Evolutionary conservation across 2,888 invertebrate genomes (phyloP).

Genomic region (Rotaria sp.): DNA sequence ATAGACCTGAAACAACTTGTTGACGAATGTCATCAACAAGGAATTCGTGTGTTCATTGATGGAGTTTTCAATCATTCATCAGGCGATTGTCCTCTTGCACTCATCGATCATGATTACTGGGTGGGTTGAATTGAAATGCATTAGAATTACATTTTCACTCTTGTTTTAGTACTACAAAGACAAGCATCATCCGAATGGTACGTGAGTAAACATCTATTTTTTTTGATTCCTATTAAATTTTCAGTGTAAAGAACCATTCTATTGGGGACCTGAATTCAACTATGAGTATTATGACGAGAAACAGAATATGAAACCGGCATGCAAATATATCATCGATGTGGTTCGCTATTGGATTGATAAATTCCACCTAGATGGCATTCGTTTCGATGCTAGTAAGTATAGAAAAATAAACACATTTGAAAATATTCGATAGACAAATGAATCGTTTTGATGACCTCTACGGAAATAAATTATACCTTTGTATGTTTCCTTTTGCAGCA

Average conservation of each 20-base stretch:
- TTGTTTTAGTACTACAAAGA: background rate
- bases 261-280: background rate
- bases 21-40: background rate
- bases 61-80: background rate
- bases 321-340: background rate
- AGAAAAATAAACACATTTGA: background rate
- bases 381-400: background rate
- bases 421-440: too few relatives aligned
- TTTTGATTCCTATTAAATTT: too few relatives aligned
- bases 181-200: background rate
- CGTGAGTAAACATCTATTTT: background rate
- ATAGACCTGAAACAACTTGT: background rate
- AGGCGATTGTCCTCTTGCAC: background rate
- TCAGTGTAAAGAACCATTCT: background rate
- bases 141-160: background rate
- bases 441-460: too few relatives aligned
- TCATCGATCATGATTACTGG: background rate
- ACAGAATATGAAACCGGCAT: background rate
- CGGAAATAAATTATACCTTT: too few relatives aligned
- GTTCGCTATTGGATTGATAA: background rate
- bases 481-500: background rate
- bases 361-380: background rate
- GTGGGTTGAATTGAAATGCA: background rate
- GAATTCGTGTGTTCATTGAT: background rate
- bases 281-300: background rate